Conservation (phyloP, 1,140 invertebrate genomes). For the Drosophila kepulauana region DNA sequence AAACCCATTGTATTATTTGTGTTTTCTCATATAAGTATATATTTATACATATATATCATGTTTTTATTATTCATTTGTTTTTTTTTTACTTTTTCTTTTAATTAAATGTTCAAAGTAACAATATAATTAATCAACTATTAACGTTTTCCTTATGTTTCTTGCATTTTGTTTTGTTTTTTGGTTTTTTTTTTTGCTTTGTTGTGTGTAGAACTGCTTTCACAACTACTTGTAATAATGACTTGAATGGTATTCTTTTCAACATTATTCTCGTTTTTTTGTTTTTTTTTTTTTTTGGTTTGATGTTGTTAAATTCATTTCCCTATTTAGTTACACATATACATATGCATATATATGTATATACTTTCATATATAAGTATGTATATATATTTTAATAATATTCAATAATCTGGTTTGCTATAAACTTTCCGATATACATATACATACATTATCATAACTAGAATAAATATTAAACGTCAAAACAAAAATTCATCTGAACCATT, state of each 20-base stretch:
- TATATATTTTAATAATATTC: conserved; percentile 59
- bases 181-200: conserved; percentile 55
- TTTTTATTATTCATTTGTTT: conserved; percentile 68
- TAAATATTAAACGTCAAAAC: conserved; percentile 69
- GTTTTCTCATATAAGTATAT: conserved; percentile 67
- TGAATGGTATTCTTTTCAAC: conserved; percentile 77
- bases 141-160: conserved; percentile 64
- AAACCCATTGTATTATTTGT: conserved; percentile 77
- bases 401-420: conserved; percentile 49
- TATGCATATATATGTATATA: conserved; percentile 44
- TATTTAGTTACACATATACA: conserved; percentile 74
- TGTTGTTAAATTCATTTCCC: conserved; percentile 80
- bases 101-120: conserved; percentile 82
- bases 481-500: conserved; percentile 72
- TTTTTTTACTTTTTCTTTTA: conserved; percentile 63
- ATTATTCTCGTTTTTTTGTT: conserved; percentile 59
- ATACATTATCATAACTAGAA: conserved; percentile 79
- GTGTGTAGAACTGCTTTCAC: conserved; percentile 78
- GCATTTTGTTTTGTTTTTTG: conserved; percentile 19
- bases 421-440: conserved; percentile 80
- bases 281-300: conserved; percentile 45
- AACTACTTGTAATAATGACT: conserved; percentile 74
- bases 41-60: conserved; percentile 78
- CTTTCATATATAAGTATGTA: conserved; percentile 51
- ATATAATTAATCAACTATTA: conserved; percentile 83